Percentiles rank a stretch among this genome's conserved stretches.
These are phyloP conservation scores for Drosophila fuyamai DNA, from an alignment of 1,140 invertebrate genomes.

Conservation along the genomic window DNA sequence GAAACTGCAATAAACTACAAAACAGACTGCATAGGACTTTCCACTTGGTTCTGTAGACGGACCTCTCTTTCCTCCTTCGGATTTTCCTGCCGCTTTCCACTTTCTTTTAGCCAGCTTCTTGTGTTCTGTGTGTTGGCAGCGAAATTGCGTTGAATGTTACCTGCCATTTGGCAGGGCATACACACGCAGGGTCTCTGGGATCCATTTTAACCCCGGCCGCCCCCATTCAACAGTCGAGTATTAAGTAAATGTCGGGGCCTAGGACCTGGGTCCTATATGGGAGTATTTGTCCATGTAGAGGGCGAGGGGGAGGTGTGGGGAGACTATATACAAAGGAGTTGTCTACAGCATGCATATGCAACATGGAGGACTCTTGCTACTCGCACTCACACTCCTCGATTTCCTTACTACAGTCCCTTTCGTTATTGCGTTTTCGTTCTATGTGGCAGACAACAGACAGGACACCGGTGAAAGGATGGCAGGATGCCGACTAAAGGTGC, in stretches of 20 bases:
- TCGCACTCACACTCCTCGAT: conserved; percentile 4
- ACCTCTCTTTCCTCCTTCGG: not conserved
- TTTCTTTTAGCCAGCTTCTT: conserved; percentile 50
- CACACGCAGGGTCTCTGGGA: conserved; percentile 7
- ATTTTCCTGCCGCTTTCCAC: conserved; percentile 13
- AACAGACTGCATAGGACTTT: conserved; percentile 2
- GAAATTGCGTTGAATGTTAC: conserved; percentile 82
- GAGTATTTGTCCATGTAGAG: not conserved
- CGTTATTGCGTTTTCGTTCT: conserved; percentile 52
- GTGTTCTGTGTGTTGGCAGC: conserved; percentile 59
- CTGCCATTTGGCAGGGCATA: conserved; percentile 72
- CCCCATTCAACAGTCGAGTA: conserved; percentile 18
- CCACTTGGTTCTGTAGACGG: not conserved
- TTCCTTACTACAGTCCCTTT: conserved; percentile 26
- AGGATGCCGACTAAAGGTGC: conserved; percentile 40
- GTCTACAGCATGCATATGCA: conserved; percentile 57
- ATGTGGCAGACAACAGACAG: conserved; percentile 59
- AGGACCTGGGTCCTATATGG: conserved; percentile 46
- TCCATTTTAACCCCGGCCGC: conserved; percentile 5
- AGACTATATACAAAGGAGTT: conserved; percentile 51
- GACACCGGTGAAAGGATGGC: conserved; percentile 27
- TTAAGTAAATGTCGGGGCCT: conserved; percentile 74
- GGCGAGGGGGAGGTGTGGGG: not conserved
- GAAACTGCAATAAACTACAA: conserved; percentile 21
- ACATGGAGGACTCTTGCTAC: conserved; percentile 32